Evolutionary conservation across 1,140 invertebrate species (phyloP).

Genomic region (Portunus trituberculatus): DNA sequence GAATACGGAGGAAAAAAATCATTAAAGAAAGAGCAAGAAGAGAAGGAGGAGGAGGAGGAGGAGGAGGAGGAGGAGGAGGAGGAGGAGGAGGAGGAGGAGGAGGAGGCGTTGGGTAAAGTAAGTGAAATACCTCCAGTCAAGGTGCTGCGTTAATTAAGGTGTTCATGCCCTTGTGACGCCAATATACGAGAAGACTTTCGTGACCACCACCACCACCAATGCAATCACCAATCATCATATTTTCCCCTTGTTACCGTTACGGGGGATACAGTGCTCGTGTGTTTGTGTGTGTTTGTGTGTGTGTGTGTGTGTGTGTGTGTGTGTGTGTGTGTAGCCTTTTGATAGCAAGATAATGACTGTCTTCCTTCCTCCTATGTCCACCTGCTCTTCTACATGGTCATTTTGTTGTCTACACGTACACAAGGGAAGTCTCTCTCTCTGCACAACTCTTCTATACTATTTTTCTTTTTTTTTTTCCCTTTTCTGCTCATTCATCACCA

Average conservation of each 20-base stretch:
- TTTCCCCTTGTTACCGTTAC: neutral
- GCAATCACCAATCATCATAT: neutral
- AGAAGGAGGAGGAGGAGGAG: neutral
- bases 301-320: conserved; percentile 15
- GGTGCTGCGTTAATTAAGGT: neutral
- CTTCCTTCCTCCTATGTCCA: neutral
- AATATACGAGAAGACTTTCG: neutral
- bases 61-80: neutral
- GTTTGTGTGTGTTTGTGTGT: neutral
- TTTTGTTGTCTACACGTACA: neutral
- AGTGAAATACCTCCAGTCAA: neutral
- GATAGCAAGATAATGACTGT: neutral
- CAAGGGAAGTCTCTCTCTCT: too few species aligned
- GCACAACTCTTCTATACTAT: too few species aligned
- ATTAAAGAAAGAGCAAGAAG: neutral
- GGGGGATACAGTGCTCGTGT: neutral
- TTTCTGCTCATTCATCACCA: neutral
- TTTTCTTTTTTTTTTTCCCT: neutral
- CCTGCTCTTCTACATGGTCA: neutral
- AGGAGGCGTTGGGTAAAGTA: neutral
- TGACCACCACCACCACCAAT: neutral
- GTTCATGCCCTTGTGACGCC: neutral
- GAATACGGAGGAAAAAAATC: neutral
- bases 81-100: neutral
- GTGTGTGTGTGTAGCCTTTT: neutral